Evolutionary conservation across 2,888 invertebrate genomes (phyloP).

Genomic region (Limnephilus rhombicus): DNA sequence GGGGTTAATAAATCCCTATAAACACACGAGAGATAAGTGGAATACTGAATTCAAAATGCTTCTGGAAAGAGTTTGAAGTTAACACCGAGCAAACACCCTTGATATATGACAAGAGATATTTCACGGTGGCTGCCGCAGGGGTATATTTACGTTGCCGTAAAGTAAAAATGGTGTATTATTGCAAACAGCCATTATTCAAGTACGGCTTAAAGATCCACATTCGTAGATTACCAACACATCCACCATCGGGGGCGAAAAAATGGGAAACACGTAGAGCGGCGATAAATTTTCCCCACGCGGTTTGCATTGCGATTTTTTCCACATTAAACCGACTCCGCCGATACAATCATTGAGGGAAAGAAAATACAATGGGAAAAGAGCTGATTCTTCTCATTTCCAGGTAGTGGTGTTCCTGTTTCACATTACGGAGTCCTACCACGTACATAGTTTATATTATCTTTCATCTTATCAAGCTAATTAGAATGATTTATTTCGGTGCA

Average conservation of each 20-base stretch:
- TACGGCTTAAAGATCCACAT: constrained; percentile 44
- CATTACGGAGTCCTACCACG: neutral
- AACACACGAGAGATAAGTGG: constrained; percentile 8
- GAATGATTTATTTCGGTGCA: neutral
- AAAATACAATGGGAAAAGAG: constrained; percentile 16
- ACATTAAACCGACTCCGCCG: constrained; percentile 55
- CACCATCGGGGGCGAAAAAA: constrained; percentile 50
- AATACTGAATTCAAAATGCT: constrained; percentile 16
- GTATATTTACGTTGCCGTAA: constrained; percentile 44
- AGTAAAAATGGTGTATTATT: constrained; percentile 49
- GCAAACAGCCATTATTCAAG: constrained; percentile 49
- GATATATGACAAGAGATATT: constrained; percentile 39
- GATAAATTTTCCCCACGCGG: constrained; percentile 58
- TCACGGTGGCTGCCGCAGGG: constrained; percentile 20
- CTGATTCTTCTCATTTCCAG: constrained; percentile 22
- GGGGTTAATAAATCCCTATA: constrained; percentile 40
- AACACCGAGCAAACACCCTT: constrained; percentile 33
- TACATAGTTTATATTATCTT: neutral
- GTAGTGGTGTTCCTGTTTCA: neutral
- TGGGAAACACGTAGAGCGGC: constrained; percentile 50
- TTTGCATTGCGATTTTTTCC: constrained; percentile 63
- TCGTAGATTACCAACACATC: constrained; percentile 49
- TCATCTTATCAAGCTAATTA: neutral
- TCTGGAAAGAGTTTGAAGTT: constrained; percentile 37
- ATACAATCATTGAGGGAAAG: constrained; percentile 35